Evolutionary conservation across 2,797 vertebrate genomes (phyloP), one percentile per base, ranked within the genome.

Genomic region (Brachyrhaphis roseni): DNA sequence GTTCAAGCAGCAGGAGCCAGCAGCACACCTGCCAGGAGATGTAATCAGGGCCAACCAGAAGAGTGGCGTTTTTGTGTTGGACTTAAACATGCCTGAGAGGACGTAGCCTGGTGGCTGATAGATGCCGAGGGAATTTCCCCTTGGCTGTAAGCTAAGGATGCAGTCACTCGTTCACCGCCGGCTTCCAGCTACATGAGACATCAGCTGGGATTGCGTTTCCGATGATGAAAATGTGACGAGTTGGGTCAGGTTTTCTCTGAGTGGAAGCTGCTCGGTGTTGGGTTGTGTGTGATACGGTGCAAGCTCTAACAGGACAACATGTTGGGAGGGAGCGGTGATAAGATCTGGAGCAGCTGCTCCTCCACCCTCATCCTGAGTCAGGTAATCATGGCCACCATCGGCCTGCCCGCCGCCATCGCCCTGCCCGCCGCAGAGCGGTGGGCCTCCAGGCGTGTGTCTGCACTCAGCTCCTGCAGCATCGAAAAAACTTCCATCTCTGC

Each of bases 301-400:
- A 36, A 82, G 87, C 75, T 70, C 49, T 53, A 80, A 84, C 86
- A 87, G 59, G 81, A 74, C 51, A 4, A 11, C 10, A 8, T 72
- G 62, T 82, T 34, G 59, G 13, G 59, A 15, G 16, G 8, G 59
- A 16, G 59, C 12, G 57, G 12, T 28, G 88, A 92, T 92, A 85
- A 71, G 41, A 88, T 80, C 76, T 20, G 1, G 77, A 26, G 49
- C 72, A 64, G 28, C 49, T 8, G 2, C 12, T 18, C 70, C 49
- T 71, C 4, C 0, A 10, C 85, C 88, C 85, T 76, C 82, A 90
- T 89, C 82, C 53, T 53, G 72, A 66, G 6, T 51, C 72, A 43
- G 70, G 64, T 80, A 86, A 92, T 93, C 92, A 5, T 15, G 36
- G 20, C 49, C 84, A 66, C 68, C 83, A 91, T 93, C 89, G 72